Conservation (phyloP, 2,113 vertebrate genomes). For the Ictalurus punctatus region DNA sequence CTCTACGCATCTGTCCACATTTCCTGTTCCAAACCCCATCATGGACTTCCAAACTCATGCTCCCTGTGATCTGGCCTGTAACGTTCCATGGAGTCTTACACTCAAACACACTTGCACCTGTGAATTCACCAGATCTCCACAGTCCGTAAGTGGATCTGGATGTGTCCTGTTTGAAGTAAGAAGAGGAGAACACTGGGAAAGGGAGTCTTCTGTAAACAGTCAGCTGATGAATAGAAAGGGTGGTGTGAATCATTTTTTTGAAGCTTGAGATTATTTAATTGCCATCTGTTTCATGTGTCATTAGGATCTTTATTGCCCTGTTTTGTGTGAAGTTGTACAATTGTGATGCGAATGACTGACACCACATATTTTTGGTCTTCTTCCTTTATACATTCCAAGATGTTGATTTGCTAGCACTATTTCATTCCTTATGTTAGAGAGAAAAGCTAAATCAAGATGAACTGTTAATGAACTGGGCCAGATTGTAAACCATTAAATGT, state of each 20-base stretch:
- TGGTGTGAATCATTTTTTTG: constrained; percentile 39
- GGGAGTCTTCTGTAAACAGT: background rate
- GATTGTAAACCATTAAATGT: constrained; percentile 19
- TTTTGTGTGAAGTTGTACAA: background rate
- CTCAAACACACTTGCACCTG: constrained; percentile 40
- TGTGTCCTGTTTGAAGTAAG: background rate
- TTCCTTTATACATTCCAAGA: constrained; percentile 74
- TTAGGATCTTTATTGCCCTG: constrained; percentile 30
- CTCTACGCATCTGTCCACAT: constrained; percentile 17
- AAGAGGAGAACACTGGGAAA: constrained; percentile 24
- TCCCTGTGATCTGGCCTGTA: constrained; percentile 56
- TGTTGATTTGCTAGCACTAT: constrained; percentile 45
- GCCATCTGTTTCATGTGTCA: constrained; percentile 55
- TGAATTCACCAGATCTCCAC: constrained; percentile 19
- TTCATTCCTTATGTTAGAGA: constrained; percentile 23
- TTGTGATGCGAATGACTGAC: constrained; percentile 42
- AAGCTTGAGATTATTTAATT: constrained; percentile 53
- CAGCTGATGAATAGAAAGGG: background rate
- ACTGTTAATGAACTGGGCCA: background rate
- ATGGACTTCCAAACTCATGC: constrained; percentile 60
- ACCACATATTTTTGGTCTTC: constrained; percentile 52
- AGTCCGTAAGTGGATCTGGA: constrained; percentile 6
- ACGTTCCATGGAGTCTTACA: constrained; percentile 13
- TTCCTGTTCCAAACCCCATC: constrained; percentile 27
- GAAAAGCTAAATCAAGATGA: constrained; percentile 9